A percentile compares a stretch with the other conserved stretches of the same genome.
These are phyloP conservation scores for Abscondita cerata DNA, from an alignment of 2,888 invertebrate genomes.

Conservation along the genomic window DNA sequence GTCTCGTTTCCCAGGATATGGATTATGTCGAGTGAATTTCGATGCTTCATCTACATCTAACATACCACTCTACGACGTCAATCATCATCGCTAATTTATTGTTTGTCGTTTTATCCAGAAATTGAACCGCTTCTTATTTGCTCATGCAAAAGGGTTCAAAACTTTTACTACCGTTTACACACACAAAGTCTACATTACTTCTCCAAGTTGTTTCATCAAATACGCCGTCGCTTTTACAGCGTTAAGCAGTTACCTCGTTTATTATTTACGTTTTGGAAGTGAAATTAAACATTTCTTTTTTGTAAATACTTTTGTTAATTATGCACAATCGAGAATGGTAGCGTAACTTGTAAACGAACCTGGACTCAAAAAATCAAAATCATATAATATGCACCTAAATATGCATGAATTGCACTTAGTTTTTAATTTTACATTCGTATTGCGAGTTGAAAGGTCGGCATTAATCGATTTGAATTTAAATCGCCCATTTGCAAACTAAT, in stretches of 20 bases:
- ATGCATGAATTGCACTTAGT: conserved; percentile 9
- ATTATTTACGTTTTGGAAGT: conserved; percentile 8
- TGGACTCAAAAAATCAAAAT: conserved; percentile 1
- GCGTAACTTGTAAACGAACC: not conserved
- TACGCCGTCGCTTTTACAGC: conserved; percentile 20
- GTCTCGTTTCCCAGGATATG: conserved; percentile 25
- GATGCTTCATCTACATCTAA: conserved; percentile 30
- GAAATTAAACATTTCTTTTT: conserved; percentile 6
- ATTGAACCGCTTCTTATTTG: conserved; percentile 14
- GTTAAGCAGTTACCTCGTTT: conserved; percentile 7
- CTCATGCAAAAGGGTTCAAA: conserved; percentile 19
- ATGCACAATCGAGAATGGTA: not conserved
- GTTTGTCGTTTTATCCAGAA: conserved; percentile 18
- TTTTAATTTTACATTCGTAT: not conserved
- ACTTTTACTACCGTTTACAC: conserved; percentile 8
- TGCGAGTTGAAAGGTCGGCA: no score
- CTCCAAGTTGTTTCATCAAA: conserved; percentile 27
- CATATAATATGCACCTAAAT: not conserved
- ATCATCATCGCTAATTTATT: conserved; percentile 30
- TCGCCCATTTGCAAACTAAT: no score
- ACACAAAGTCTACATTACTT: not conserved
- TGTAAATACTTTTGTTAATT: conserved; percentile 1
- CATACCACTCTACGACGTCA: conserved; percentile 11
- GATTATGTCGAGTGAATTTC: conserved; percentile 31
- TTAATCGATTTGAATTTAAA: no score